A percentile compares a stretch with the other conserved stretches of the same genome.
Evolutionary conservation across 2,113 vertebrate species (phyloP).

Genomic region (Mus spicilegus): DNA sequence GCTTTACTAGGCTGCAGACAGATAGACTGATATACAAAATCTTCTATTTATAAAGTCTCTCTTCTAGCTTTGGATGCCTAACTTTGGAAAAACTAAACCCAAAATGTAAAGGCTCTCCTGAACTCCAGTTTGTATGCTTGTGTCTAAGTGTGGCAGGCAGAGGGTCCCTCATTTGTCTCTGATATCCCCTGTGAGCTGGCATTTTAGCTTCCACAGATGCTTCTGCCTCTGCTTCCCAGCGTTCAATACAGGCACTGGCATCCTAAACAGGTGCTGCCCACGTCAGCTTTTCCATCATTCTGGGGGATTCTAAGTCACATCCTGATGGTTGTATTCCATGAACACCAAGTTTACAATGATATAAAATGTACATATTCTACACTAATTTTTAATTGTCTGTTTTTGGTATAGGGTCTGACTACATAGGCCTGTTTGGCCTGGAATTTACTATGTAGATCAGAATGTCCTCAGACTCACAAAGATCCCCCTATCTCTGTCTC

Average conservation of each 20-base stretch:
- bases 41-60: slow-evolving; percentile 79
- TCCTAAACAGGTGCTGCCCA: background rate
- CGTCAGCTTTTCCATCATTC: too few relatives aligned
- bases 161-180: too few relatives aligned
- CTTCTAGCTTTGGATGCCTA: slow-evolving; percentile 43
- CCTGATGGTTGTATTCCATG: background rate
- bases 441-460: background rate
- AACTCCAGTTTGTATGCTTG: background rate
- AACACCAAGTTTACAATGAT: background rate
- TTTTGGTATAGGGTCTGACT: background rate
- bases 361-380: background rate
- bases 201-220: background rate
- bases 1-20: slow-evolving; percentile 74
- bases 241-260: too few relatives aligned
- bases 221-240: background rate
- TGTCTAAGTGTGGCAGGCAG: background rate
- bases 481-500: background rate
- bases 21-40: slow-evolving; percentile 78
- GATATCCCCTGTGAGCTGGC: background rate
- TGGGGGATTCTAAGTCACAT: background rate
- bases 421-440: background rate
- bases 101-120: background rate
- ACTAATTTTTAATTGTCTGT: background rate
- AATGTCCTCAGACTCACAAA: background rate
- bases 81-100: slow-evolving; percentile 59